Conservation (phyloP, 2,888 invertebrate species). For the Aricia artaxerxes region DNA sequence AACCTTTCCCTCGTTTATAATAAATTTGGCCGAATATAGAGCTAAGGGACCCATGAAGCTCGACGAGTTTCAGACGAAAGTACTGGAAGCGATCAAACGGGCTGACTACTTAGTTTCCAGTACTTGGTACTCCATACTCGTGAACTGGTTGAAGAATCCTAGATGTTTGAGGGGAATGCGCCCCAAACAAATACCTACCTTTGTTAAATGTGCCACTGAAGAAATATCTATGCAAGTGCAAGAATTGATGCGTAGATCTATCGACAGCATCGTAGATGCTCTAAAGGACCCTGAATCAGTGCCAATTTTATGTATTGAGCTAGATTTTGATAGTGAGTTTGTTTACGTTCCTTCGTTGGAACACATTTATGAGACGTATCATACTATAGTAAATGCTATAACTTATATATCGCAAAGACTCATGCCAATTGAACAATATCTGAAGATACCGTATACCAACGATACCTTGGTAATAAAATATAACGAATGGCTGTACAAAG, state of each 20-base stretch:
- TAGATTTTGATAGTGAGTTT: slow-evolving; percentile 78
- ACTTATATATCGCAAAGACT: slow-evolving; percentile 79
- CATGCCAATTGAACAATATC: slow-evolving; percentile 79
- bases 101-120: slow-evolving; percentile 70
- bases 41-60: slow-evolving; percentile 63
- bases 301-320: slow-evolving; percentile 82
- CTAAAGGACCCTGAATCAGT: slow-evolving; percentile 76
- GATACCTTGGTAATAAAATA: slow-evolving; percentile 80
- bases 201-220: slow-evolving; percentile 69
- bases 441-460: slow-evolving; percentile 60
- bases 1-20: slow-evolving; percentile 77
- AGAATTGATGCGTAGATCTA: slow-evolving; percentile 84
- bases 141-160: slow-evolving; percentile 74
- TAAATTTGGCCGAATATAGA: slow-evolving; percentile 75
- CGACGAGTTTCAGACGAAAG: slow-evolving; percentile 55
- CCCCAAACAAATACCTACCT: slow-evolving; percentile 59
- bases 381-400: slow-evolving; percentile 79
- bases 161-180: slow-evolving; percentile 68
- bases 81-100: slow-evolving; percentile 65
- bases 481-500: slow-evolving; percentile 78
- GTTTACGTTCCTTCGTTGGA: slow-evolving; percentile 81
- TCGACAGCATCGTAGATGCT: slow-evolving; percentile 81
- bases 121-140: slow-evolving; percentile 68
- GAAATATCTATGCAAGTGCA: slow-evolving; percentile 82
- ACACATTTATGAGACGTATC: slow-evolving; percentile 79